Evolutionary conservation across 2,797 vertebrate species (phyloP).

Genomic region (Gymnoscopelus braueri): DNA sequence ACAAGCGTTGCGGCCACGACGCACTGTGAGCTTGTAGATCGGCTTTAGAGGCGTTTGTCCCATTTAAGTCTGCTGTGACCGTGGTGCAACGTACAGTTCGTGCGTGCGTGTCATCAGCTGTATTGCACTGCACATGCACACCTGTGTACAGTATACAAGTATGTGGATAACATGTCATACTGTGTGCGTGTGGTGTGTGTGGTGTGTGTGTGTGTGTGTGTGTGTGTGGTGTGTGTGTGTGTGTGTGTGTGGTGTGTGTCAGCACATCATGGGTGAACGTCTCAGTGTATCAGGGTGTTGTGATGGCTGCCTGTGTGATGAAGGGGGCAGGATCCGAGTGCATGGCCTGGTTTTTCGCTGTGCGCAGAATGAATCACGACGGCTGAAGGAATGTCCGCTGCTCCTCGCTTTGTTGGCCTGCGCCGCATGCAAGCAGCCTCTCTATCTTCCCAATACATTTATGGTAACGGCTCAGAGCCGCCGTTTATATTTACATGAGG

Average conservation of each 20-base stretch:
- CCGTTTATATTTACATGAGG: conserved; percentile 74
- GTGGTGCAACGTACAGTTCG: conserved; percentile 4
- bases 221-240: conserved; percentile 20
- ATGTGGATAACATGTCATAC: too few species aligned
- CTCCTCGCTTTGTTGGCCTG: conserved; percentile 59
- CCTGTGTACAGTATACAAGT: too few species aligned
- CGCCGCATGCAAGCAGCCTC: conserved; percentile 41
- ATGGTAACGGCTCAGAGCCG: conserved; percentile 56
- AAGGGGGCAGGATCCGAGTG: conserved; percentile 58
- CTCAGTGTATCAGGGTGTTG: conserved; percentile 51
- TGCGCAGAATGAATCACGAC: conserved; percentile 76
- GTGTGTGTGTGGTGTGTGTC: conserved; percentile 41
- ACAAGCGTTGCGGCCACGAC: too few species aligned
- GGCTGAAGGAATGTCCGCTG: conserved; percentile 75
- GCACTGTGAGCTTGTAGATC: not conserved
- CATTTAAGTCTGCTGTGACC: conserved; percentile 14
- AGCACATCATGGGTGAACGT: conserved; percentile 60
- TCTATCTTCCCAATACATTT: conserved; percentile 57
- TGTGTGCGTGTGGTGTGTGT: conserved; percentile 4
- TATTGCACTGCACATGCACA: conserved; percentile 5
- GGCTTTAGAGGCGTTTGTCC: too few species aligned
- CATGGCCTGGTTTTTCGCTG: conserved; percentile 66
- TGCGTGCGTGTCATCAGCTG: conserved; percentile 31
- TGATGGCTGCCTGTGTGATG: conserved; percentile 37
- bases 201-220: not conserved